These are phyloP conservation scores for Pseudomyrmex pallidus DNA, from an alignment of 1,140 invertebrate genomes.

Conservation along the genomic window DNA sequence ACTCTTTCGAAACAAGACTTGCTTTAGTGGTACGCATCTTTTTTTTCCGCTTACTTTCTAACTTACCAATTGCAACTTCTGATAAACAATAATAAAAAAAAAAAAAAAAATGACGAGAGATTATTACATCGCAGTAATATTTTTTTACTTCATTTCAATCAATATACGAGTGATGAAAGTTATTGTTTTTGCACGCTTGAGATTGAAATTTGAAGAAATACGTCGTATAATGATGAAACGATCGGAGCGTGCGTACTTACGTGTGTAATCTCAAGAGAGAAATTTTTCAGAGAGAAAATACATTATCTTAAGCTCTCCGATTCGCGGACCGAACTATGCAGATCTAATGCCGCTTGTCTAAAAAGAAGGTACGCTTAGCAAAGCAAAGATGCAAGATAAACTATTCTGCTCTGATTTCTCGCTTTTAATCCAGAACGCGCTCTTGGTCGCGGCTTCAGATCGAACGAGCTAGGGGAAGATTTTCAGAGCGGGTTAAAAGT, in stretches of 20 bases:
- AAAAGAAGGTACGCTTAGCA: background rate
- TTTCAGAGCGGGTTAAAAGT: constrained; percentile 40
- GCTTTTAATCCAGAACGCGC: constrained; percentile 36
- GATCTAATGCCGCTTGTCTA: constrained; percentile 1
- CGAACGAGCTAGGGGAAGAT: constrained; percentile 33
- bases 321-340: constrained; percentile 34
- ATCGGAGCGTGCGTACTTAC: no score
- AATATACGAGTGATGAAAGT: background rate
- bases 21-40: background rate
- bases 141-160: background rate
- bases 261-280: background rate
- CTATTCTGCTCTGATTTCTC: constrained; percentile 36
- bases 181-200: background rate
- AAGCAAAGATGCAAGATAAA: constrained; percentile 41
- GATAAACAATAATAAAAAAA: no score
- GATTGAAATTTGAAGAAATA: background rate
- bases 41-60: background rate
- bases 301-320: constrained; percentile 3
- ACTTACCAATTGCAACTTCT: no score
- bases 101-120: background rate
- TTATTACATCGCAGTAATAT: background rate
- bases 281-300: background rate
- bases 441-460: background rate
- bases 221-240: no score
- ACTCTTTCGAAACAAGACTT: background rate